Evolutionary conservation across 2,888 invertebrate species (phyloP).

Genomic region (Cremastobaeus sp.): DNA sequence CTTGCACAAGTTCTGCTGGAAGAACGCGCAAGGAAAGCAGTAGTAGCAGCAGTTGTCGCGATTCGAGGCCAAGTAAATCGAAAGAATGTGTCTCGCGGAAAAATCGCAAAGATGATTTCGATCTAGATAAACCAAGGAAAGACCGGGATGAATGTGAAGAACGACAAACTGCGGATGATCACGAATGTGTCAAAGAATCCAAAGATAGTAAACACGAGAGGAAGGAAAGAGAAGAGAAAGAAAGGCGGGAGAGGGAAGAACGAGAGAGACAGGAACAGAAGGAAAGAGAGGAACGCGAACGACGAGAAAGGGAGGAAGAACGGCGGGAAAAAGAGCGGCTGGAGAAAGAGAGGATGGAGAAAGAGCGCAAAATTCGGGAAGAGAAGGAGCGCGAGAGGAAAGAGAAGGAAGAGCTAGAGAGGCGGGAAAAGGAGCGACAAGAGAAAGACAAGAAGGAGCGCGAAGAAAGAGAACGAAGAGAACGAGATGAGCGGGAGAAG

Average conservation of each 20-base stretch:
- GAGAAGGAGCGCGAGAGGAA: conserved; percentile 67
- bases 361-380: conserved; percentile 44
- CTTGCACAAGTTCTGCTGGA: conserved; percentile 43
- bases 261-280: conserved; percentile 65
- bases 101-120: conserved; percentile 72
- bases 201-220: conserved; percentile 69
- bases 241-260: conserved; percentile 70
- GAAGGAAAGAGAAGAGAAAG: conserved; percentile 74
- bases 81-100: conserved; percentile 72
- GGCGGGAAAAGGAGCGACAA: conserved; percentile 68
- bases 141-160: conserved; percentile 68
- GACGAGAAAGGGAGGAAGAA: too few species aligned
- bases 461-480: conserved; percentile 64
- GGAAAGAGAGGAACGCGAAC: conserved; percentile 58
- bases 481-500: conserved; percentile 70
- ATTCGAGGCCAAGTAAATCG: conserved; percentile 71
- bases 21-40: conserved; percentile 73
- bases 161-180: conserved; percentile 60
- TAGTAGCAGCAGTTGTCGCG: conserved; percentile 69
- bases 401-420: conserved; percentile 63
- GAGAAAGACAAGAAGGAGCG: conserved; percentile 66
- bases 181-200: conserved; percentile 58
- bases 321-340: conserved; percentile 65
- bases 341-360: conserved; percentile 66
- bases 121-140: conserved; percentile 67